Evolutionary conservation across 2,888 invertebrate species (phyloP), one percentile per base, ranked within the genome.

Genomic region (Synergus japonicus): DNA sequence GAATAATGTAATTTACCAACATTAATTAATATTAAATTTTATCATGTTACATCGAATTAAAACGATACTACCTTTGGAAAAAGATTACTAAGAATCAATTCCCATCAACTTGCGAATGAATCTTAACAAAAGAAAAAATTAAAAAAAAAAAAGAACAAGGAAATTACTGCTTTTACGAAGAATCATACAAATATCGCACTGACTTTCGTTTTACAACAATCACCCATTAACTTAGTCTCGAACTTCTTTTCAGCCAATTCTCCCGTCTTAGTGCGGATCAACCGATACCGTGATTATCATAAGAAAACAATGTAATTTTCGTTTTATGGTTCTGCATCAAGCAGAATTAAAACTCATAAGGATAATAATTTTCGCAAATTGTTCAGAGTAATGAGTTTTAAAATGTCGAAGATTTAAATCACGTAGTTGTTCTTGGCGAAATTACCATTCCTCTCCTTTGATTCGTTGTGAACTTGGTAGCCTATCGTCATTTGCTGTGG

Each of bases 381-480:
- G 0, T 7, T 15, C 37, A 37, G 0, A 5, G 37, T 5, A 37
- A 37, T 4, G 29, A 79, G n/a, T 58, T 58, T 9, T 3, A n/a
- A 2, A 0, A 58, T 15, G 82, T 83, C 79, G 79, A 84, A 73
- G 84, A 85, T 90, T 94, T 95, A 96, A 91, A 96, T 94, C 82
- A 94, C 94, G 92, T 95, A 96, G 76, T 95, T 94, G 92, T 95
- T 95, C 93, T 97, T 97, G 84, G 97, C 96, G 87, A 94, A 95
- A 49, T 97, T 97, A 89, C 97, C 96, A 89, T 95, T 94, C 93
- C 97, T 97, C 82, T 95, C 95, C 95, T 96, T 96, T 63, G 96
- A 96, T 93, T 97, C 97, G 92, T 96, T 95, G 91, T 97, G 98
- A 78, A 96, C 94, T 93, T 97, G 97, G 93, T 97, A 97, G 79